Conservation (phyloP, 1,140 invertebrate species). For the Calosoma granatense region DNA sequence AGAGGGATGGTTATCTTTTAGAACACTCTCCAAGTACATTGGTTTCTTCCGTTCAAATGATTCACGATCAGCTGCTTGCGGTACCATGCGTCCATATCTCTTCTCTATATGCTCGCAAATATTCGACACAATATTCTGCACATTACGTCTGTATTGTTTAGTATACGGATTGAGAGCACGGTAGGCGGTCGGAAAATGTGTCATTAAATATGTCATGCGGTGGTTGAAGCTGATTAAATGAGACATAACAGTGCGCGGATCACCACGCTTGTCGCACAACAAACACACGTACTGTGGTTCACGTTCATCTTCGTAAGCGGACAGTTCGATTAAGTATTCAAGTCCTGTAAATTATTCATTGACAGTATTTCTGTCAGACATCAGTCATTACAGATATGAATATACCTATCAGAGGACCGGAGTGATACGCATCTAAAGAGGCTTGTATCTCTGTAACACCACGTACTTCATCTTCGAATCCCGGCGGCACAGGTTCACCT, state of each 20-base stretch:
- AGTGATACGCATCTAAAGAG: conserved; percentile 12
- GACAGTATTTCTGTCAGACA: conserved; percentile 30
- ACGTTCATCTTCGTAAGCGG: conserved; percentile 45
- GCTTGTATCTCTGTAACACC: conserved; percentile 43
- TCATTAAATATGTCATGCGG: conserved; percentile 35
- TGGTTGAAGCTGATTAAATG: conserved; percentile 66
- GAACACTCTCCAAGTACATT: conserved; percentile 42
- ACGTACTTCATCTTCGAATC: conserved; percentile 53
- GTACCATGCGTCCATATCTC: conserved; percentile 47
- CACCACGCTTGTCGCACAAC: conserved; percentile 63
- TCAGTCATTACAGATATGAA: not conserved
- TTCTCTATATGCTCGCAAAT: conserved; percentile 50
- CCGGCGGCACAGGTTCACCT: conserved; percentile 58
- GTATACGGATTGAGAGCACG: conserved; percentile 28
- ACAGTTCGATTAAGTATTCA: conserved; percentile 61
- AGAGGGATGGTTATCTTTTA: conserved; percentile 42
- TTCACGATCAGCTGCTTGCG: conserved; percentile 41
- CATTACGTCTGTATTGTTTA: conserved; percentile 39
- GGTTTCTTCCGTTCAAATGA: conserved; percentile 44
- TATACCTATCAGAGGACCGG: conserved; percentile 31
- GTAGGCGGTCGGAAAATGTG: conserved; percentile 41
- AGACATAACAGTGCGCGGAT: conserved; percentile 60
- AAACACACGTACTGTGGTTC: conserved; percentile 63
- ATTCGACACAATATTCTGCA: conserved; percentile 41
- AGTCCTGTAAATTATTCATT: conserved; percentile 35